phyloP scores from a whole-genome alignment of 2,797 vertebrate species.

The Neoniphon sammara region DNA sequence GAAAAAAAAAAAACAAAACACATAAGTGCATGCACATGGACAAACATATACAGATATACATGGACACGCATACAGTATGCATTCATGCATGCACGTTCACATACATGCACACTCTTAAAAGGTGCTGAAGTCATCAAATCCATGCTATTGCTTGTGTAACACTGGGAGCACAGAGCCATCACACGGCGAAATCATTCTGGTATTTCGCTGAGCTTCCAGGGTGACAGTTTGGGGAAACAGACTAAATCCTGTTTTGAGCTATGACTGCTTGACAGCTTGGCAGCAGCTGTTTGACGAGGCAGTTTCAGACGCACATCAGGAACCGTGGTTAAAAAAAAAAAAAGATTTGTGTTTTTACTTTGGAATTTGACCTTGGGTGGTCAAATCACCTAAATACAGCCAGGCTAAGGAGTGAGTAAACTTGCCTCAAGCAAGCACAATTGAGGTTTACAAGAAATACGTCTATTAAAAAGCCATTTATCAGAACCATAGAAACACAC shows the following conservation, averaged over 20 bases:
- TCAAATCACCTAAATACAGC: constrained; percentile 30
- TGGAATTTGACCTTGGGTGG: constrained; percentile 49
- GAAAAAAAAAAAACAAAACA: constrained; percentile 1
- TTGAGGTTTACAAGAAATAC: constrained; percentile 17
- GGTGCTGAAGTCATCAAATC: neutral
- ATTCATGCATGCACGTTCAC: neutral
- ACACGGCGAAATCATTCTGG: neutral
- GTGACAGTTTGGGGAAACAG: constrained; percentile 11
- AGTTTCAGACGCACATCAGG: constrained; percentile 9
- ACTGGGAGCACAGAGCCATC: neutral
- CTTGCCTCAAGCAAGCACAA: constrained; percentile 9
- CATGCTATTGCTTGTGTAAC: neutral
- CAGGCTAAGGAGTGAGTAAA: constrained; percentile 22
- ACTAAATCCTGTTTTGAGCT: constrained; percentile 12
- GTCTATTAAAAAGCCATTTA: constrained; percentile 22
- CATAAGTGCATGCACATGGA: too few relatives aligned
- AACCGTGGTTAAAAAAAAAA: constrained; percentile 15
- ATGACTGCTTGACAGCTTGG: constrained; percentile 20
- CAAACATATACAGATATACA: constrained; percentile 9
- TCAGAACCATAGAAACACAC: constrained; percentile 24
- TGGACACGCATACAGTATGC: neutral
- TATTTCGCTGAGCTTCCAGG: constrained; percentile 14
- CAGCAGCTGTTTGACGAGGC: constrained; percentile 18
- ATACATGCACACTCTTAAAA: neutral
- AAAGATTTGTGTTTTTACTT: constrained; percentile 31